Conservation (phyloP, 2,888 invertebrate genomes). For the Xanthorhoe spadicearia region DNA sequence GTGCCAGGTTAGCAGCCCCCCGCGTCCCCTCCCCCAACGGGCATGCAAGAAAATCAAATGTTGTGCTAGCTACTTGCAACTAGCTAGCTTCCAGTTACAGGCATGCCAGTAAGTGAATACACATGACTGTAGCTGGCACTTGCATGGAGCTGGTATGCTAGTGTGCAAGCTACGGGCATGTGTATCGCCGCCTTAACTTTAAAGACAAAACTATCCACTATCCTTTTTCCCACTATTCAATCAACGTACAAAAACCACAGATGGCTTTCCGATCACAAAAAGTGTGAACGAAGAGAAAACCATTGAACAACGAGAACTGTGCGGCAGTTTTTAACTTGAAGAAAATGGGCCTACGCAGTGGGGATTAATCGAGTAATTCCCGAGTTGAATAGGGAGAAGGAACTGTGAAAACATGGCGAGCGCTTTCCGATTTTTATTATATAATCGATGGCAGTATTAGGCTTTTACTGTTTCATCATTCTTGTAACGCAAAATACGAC, state of each 20-base stretch:
- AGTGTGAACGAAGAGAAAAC: constrained; percentile 70
- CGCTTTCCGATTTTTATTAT: constrained; percentile 50
- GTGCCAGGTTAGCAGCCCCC: too few species aligned
- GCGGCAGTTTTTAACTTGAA: constrained; percentile 72
- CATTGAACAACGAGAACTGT: constrained; percentile 61
- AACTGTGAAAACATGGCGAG: constrained; percentile 48
- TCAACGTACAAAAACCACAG: constrained; percentile 8
- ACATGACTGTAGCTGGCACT: too few species aligned
- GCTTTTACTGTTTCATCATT: constrained; percentile 11
- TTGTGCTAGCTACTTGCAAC: too few species aligned
- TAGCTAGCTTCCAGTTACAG: too few species aligned
- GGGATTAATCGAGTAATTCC: constrained; percentile 65
- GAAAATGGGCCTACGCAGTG: constrained; percentile 62
- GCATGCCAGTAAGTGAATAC: too few species aligned
- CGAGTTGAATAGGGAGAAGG: constrained; percentile 55
- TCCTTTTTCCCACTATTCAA: background rate
- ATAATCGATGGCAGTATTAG: constrained; percentile 47
- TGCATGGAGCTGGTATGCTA: too few species aligned
- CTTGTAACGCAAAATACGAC: constrained; percentile 6
- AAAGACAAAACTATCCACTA: background rate
- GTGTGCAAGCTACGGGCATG: too few species aligned
- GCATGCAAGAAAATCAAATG: too few species aligned
- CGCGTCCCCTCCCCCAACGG: too few species aligned
- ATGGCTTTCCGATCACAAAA: constrained; percentile 54
- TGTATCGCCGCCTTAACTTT: too few species aligned